Evolutionary conservation across 2,797 vertebrate species (phyloP).

Genomic region (Tragopan temminckii): DNA sequence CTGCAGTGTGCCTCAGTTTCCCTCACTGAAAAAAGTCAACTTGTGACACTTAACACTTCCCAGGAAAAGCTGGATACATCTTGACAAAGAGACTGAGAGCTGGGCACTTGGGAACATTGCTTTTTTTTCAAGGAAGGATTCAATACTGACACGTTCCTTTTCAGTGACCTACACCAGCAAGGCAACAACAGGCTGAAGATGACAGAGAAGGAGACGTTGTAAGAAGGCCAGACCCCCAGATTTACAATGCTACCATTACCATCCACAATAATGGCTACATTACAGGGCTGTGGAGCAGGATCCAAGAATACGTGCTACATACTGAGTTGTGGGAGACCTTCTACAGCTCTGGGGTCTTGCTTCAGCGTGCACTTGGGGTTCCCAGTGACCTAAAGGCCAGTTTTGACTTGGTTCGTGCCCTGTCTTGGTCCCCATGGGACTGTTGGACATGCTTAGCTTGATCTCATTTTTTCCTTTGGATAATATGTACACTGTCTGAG

Average conservation of each 20-base stretch:
- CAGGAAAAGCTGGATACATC: neutral
- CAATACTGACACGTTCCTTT: neutral
- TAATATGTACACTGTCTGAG: neutral
- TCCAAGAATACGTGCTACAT: neutral
- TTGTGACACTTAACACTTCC: neutral
- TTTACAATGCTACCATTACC: neutral
- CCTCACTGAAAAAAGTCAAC: rapidly evolving
- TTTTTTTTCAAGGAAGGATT: neutral
- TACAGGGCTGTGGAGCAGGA: neutral
- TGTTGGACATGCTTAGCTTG: neutral
- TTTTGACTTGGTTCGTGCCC: neutral
- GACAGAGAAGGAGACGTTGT: neutral
- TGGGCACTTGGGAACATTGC: neutral
- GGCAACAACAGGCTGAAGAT: neutral
- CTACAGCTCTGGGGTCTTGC: neutral
- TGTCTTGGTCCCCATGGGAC: rapidly evolving
- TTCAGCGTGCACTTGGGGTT: neutral
- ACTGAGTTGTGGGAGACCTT: neutral
- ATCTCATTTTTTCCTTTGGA: neutral
- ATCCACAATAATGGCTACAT: neutral
- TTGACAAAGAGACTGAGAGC: neutral
- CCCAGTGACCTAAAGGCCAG: neutral
- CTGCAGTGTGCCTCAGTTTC: neutral
- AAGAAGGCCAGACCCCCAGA: neutral
- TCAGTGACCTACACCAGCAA: neutral